phyloP scores from a whole-genome alignment of 2,113 vertebrate genomes.

The Colistium nudipinnis region DNA sequence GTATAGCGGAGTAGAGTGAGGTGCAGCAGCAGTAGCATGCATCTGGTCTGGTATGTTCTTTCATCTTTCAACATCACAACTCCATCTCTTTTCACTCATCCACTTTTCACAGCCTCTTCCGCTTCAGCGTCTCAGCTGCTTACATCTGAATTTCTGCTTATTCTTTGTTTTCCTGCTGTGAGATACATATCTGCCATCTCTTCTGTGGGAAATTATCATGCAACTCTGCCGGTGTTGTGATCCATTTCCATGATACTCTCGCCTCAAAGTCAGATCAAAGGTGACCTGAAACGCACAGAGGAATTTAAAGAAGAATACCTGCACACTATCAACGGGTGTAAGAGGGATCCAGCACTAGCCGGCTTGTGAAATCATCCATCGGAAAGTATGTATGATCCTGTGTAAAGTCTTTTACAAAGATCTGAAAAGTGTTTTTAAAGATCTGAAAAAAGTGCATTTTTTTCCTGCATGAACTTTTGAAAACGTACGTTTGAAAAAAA shows the following conservation, averaged over 20 bases:
- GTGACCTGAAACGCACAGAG: conserved; percentile 20
- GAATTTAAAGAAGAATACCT: not conserved
- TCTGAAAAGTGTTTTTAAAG: too few species aligned
- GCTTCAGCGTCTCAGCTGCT: conserved; percentile 10
- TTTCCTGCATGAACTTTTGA: too few species aligned
- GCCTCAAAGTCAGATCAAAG: conserved; percentile 31
- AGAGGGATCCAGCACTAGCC: not conserved
- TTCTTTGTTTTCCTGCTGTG: conserved; percentile 10
- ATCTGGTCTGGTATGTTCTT: too few species aligned
- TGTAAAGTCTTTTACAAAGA: too few species aligned
- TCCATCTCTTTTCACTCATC: not conserved
- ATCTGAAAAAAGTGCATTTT: too few species aligned
- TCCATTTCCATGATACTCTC: conserved; percentile 13
- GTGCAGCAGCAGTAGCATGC: not conserved
- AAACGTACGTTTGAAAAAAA: too few species aligned
- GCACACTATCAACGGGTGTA: not conserved
- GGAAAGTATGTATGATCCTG: too few species aligned
- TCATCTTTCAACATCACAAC: not conserved
- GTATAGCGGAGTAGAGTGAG: not conserved
- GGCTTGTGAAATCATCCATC: too few species aligned
- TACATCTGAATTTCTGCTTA: not conserved
- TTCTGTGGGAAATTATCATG: not conserved
- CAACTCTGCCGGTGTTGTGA: conserved; percentile 27
- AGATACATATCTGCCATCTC: conserved; percentile 9
- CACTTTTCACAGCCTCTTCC: not conserved